Conservation (phyloP, 37 sponge, comb jelly and placozoan genomes). For the Aphrocallistes beatrix region DNA sequence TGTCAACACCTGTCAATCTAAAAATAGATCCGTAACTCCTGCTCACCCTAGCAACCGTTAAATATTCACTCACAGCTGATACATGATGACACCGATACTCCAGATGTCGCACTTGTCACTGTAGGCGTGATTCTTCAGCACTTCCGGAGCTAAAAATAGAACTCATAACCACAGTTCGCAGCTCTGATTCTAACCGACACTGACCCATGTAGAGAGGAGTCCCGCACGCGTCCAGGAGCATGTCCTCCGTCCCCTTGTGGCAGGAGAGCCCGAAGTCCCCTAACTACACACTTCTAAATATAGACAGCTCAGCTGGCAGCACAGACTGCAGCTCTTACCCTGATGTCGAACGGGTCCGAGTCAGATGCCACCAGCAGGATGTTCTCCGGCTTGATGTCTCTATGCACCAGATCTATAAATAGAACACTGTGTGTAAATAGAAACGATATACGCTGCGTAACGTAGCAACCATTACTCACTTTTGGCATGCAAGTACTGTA, state of each 20-base stretch:
- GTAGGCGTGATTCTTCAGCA: background rate
- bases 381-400: conserved; percentile 14
- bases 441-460: too few species aligned
- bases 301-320: background rate
- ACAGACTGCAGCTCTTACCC: background rate
- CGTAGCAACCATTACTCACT: background rate
- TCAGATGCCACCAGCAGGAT: background rate
- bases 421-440: too few species aligned
- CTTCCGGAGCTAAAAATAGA: background rate
- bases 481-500: background rate
- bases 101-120: background rate
- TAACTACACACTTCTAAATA: background rate
- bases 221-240: conserved; percentile 5
- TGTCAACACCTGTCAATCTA: background rate
- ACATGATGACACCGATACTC: conserved; percentile 3
- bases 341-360: background rate
- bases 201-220: background rate
- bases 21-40: background rate
- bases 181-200: too few species aligned
- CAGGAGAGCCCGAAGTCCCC: background rate
- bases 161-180: background rate
- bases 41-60: too few species aligned
- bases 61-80: background rate
- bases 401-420: conserved; percentile 14
- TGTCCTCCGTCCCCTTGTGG: conserved; percentile 13